Base-by-base conservation (phyloP, 2,888 invertebrate species). In the Dendrolimus pini region DNA sequence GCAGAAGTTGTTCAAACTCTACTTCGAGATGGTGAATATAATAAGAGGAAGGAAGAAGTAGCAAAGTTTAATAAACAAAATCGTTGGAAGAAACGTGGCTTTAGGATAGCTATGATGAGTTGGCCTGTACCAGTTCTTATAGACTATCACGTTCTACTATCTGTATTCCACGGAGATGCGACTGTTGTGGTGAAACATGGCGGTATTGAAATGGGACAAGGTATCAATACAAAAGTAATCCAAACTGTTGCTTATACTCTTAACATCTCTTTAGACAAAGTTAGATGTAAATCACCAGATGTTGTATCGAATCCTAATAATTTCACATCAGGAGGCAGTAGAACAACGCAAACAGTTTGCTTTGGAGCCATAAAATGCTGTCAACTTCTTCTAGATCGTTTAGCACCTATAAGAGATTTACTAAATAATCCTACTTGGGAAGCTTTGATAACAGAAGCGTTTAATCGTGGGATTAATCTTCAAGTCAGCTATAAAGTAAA, bases 181-280 rank as follows among this genome's bases (percentile, higher is more conserved):
- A 93, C 93, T 0, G 94, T 97, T 1, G 91, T 93, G 0, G 84
- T 97, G 8, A 84, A 92, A 1, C 95, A 96, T 66, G 94, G 94
- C 12, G 95, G 95, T 1, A 86, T 94, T 41, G 95, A 96, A 87
- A 93, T 94, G 72, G 97, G 97, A 0, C 97, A 97, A 85, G 97
- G 97, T 9, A 91, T 96, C 55, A 85, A 96, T 65, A 96, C 95
- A 1, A 86, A 93, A 92, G 92, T 93, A 1, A 92, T 92, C 7
- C 95, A 95, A 86, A 92, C 93, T 2, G 79, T 83, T 7, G 95
- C 95, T 0, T 92, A 93, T 69, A 92, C 92, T 2, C 82, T 96
- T 0, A 94, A 93, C 1, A 93, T 96, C 59, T 88, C 94, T 3
- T 63, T 95, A 53, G 91, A 93, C 0, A 91, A 92, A 80, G 84